Evolutionary conservation across 2,113 vertebrate genomes (phyloP).

Genomic region (Fulmarus glacialis): DNA sequence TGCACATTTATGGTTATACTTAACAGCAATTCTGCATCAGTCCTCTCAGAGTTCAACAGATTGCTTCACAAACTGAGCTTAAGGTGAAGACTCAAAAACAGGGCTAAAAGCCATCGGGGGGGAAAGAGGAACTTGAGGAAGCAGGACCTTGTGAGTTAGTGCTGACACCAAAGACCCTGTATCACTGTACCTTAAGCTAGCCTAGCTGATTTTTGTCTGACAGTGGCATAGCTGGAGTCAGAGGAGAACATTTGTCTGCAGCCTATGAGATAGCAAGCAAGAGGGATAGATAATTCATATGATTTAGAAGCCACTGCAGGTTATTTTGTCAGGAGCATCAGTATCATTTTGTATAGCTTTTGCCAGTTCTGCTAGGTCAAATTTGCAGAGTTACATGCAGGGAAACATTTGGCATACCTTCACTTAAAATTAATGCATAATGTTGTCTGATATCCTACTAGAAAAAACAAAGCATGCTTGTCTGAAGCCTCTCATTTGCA

Average conservation of each 20-base stretch:
- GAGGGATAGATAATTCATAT: background rate
- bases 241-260: background rate
- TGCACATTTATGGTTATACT: background rate
- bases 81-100: background rate
- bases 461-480: background rate
- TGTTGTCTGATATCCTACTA: background rate
- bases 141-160: background rate
- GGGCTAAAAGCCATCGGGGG: accelerated
- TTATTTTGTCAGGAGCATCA: background rate
- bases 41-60: background rate
- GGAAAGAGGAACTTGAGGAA: background rate
- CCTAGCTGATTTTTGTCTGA: background rate
- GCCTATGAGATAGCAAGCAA: background rate
- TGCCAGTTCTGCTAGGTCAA: background rate
- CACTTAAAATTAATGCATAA: background rate
- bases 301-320: constrained; percentile 12
- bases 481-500: background rate
- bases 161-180: background rate
- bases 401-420: background rate
- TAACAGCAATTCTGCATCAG: background rate
- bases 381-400: background rate
- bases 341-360: background rate
- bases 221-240: background rate
- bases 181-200: no score
- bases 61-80: accelerated